These are phyloP conservation scores for Cichlasoma orientale DNA, from an alignment of 2,797 vertebrate genomes.

Conservation along the genomic window DNA sequence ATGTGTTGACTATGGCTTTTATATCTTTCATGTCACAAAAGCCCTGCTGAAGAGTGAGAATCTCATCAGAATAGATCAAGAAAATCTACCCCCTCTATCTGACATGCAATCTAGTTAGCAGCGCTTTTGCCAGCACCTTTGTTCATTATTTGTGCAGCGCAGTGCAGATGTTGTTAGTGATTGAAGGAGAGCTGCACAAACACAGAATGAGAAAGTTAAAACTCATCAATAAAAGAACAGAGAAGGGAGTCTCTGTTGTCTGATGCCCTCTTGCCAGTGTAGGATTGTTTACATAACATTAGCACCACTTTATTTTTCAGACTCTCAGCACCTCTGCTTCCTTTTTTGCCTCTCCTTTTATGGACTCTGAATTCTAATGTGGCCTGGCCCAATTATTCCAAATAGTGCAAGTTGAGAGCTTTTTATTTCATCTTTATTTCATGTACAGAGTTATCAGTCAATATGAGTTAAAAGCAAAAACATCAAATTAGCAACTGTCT, in stretches of 20 bases:
- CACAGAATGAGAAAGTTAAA: slow-evolving; percentile 23
- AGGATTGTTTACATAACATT: slow-evolving; percentile 18
- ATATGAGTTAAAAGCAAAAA: slow-evolving; percentile 19
- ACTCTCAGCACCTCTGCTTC: neutral
- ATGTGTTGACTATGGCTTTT: neutral
- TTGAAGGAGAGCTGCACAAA: slow-evolving; percentile 20
- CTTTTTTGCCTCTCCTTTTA: neutral
- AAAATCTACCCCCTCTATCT: neutral
- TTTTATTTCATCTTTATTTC: slow-evolving; percentile 19
- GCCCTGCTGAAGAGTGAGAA: neutral
- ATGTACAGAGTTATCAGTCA: slow-evolving; percentile 12
- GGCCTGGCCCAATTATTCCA: slow-evolving; percentile 22
- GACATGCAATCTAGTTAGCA: slow-evolving; percentile 2
- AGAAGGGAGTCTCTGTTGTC: neutral
- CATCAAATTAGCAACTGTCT: slow-evolving; percentile 14
- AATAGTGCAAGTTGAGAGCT: neutral
- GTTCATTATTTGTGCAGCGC: neutral
- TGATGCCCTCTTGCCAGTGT: neutral
- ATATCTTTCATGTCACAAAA: neutral
- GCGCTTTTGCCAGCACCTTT: neutral
- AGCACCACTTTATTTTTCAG: slow-evolving; percentile 2
- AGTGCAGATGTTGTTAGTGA: slow-evolving; percentile 3
- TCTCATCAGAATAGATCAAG: slow-evolving; percentile 5
- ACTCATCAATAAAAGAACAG: slow-evolving; percentile 29
- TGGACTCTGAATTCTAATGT: slow-evolving; percentile 21